Base-by-base conservation (phyloP, 2,888 invertebrate genomes). In the Cetonia aurata region DNA sequence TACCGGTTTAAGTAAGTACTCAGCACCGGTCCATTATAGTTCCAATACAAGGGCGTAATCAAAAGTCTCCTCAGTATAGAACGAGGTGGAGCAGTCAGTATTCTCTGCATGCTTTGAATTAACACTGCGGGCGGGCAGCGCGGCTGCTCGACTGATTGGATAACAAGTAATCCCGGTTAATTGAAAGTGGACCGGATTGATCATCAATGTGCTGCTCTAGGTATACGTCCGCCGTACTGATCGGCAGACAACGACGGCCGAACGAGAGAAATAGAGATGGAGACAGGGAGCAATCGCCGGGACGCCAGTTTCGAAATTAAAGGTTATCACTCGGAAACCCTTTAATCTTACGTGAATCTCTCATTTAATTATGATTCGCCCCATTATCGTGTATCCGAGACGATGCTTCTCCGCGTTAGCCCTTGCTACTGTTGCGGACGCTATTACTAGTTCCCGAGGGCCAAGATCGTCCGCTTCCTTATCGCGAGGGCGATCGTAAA, bases 121-220 rank as follows among this genome's bases (percentile, higher is more conserved):
- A 80, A 76, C 78, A 76, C 77, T 77, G 75, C 74, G 78, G 70
- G 75, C 80, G 79, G 80, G 80, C 76, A 33, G 19, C 13, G 78
- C 78, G 42, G 66, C 37, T 77, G 77, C 75, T 75, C 77, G 79
- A 79, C 79, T 83, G 82, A 83, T 83, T 83, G 83, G 82, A 82
- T 82, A 83, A 82, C 82, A 82, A 80, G 81, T 83, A 83, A 83
- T 83, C 83, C 80, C 76, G 80, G 80, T 83, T 83, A 83, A 83
- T 83, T 83, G 83, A 83, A 83, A 83, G 81, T 80, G 82, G 81
- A 83, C 82, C 78, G 82, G 80, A 80, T 80, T 82, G 82, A 83
- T 83, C 80, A 81, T 79, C 62, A 65, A 50, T 65, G 62, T 15
- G 79, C 17, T 19, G 56, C n/a, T 10, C 25, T 77, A 78, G 31